phyloP scores from a whole-genome alignment of 2,113 vertebrate species.

The Nycticebus coucang region DNA sequence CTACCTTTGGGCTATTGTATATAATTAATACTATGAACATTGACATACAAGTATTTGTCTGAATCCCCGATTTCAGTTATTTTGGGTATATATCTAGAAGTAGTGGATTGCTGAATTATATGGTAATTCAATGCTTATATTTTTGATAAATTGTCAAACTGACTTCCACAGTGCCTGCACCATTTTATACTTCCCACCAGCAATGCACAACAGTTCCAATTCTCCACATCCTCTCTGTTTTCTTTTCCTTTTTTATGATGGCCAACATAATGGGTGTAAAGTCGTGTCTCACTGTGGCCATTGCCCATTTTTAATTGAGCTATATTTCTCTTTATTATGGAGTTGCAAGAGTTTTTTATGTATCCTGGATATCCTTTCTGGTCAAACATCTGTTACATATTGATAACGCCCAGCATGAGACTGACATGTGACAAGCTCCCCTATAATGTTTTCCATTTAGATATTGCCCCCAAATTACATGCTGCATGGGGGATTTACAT shows the following conservation, averaged over 20 bases:
- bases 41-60: neutral
- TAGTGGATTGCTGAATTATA: neutral
- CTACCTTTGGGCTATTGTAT: neutral
- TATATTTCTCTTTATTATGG: constrained; percentile 9
- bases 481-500: constrained; percentile 76
- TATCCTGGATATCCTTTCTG: neutral
- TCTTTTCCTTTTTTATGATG: neutral
- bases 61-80: neutral
- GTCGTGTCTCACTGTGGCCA: neutral
- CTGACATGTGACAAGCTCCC: constrained; percentile 54
- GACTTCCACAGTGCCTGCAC: neutral
- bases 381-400: neutral
- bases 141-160: neutral
- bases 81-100: neutral
- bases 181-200: neutral
- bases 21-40: neutral
- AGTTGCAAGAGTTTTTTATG: neutral
- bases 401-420: neutral
- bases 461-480: constrained; percentile 51
- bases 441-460: constrained; percentile 69
- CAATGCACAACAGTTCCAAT: neutral
- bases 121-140: neutral
- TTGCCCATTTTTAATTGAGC: neutral
- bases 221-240: neutral
- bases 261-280: neutral